A percentile compares a stretch with the other conserved stretches of the same genome.
phyloP scores from a whole-genome alignment of 2,113 vertebrate species.

The Indri indri region DNA sequence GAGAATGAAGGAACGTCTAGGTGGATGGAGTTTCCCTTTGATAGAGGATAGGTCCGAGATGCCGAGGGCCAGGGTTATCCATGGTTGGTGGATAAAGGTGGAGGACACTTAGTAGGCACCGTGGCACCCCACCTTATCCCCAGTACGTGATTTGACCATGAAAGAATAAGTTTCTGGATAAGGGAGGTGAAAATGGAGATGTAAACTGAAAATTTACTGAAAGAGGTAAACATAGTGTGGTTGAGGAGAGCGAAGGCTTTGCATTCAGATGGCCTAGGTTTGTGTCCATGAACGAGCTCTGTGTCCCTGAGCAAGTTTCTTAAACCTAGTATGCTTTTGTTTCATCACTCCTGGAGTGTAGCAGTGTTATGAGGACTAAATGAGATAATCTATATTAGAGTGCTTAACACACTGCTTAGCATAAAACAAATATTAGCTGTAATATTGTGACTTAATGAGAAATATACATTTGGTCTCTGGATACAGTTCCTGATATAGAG shows the following conservation, averaged over 20 bases:
- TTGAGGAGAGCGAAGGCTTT: neutral
- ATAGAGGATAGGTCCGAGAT: neutral
- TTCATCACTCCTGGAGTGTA: neutral
- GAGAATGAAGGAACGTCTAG: neutral
- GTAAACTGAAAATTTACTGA: neutral
- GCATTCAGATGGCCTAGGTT: neutral
- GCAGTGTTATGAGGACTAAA: neutral
- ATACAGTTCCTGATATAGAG: neutral
- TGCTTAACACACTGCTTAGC: neutral
- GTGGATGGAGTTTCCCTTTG: neutral
- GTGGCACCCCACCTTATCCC: neutral
- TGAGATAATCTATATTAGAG: neutral
- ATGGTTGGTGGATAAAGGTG: neutral
- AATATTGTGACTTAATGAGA: neutral
- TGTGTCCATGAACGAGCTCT: neutral
- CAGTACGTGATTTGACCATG: neutral
- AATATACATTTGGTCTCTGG: neutral
- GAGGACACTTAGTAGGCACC: neutral
- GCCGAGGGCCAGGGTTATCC: neutral
- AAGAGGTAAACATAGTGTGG: neutral
- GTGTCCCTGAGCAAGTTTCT: neutral
- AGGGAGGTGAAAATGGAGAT: neutral
- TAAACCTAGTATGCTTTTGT: neutral
- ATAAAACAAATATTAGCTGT: neutral
- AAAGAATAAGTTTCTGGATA: neutral